phyloP scores from a whole-genome alignment of 64 coral and sea anemone species.

The Actinia tenebrosa region DNA sequence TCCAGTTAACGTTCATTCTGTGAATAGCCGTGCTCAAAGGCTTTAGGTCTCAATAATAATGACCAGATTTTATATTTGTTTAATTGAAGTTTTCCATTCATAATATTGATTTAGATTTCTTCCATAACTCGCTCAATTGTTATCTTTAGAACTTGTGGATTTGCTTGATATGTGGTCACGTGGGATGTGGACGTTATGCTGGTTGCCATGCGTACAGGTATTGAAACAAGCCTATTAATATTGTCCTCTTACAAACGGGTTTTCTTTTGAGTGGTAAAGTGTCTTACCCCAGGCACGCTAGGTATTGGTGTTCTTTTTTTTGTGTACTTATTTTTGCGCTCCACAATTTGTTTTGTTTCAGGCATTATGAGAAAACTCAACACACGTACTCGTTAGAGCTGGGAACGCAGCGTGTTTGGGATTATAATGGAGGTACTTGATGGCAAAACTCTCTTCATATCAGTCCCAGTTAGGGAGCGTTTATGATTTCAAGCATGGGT shows the following conservation, averaged over 20 bases:
- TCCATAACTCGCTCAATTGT: not conserved
- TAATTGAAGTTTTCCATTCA: no score
- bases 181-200: constrained; percentile 86
- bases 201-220: constrained; percentile 61
- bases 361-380: constrained; percentile 88
- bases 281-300: no score
- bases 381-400: constrained; percentile 96
- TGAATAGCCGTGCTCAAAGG: no score
- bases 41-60: no score
- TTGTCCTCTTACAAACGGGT: no score
- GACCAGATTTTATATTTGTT: no score
- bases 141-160: constrained; percentile 86
- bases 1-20: no score
- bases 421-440: constrained; percentile 82
- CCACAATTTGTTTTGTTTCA: constrained; percentile 14
- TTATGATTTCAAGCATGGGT: no score
- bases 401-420: constrained; percentile 94
- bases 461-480: no score
- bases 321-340: not conserved
- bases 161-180: constrained; percentile 95
- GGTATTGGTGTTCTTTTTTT: not conserved
- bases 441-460: not conserved
- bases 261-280: no score
- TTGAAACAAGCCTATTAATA: not conserved
- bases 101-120: no score